These are phyloP conservation scores for Chaetorhynchus papuensis DNA, from an alignment of 2,113 vertebrate genomes.

Conservation along the genomic window DNA sequence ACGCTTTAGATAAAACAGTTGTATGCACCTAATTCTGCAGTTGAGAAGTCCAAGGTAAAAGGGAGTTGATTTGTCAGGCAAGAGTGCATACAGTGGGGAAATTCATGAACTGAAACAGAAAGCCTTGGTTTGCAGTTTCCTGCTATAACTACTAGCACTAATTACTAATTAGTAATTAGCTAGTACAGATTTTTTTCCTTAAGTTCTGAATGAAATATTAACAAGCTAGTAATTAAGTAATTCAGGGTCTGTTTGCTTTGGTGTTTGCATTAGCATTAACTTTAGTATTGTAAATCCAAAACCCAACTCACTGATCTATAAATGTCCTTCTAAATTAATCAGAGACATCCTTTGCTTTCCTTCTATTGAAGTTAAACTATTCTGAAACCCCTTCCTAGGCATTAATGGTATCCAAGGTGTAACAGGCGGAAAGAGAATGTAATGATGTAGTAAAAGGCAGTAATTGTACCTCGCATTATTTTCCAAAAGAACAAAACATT, in stretches of 20 bases:
- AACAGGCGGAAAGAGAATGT: not conserved
- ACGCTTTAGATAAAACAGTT: not conserved
- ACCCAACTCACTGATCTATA: not conserved
- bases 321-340: not conserved
- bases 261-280: not conserved
- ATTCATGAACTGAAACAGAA: not conserved
- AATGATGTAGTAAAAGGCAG: not conserved
- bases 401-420: not conserved
- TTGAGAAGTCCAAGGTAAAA: not conserved
- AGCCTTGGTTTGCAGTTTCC: not conserved
- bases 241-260: slow-evolving; percentile 13
- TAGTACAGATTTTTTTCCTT: not conserved
- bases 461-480: not conserved
- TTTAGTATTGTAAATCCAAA: not conserved
- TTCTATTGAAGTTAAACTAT: not conserved
- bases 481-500: not conserved
- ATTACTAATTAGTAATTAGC: not conserved
- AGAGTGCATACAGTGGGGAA: not conserved
- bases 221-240: slow-evolving; percentile 36
- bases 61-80: not conserved
- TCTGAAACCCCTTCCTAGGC: not conserved
- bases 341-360: not conserved
- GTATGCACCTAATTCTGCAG: not conserved
- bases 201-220: slow-evolving; percentile 41
- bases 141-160: not conserved